phyloP scores from a whole-genome alignment of 2,888 invertebrate species.

The Oegoconia quadripuncta region DNA sequence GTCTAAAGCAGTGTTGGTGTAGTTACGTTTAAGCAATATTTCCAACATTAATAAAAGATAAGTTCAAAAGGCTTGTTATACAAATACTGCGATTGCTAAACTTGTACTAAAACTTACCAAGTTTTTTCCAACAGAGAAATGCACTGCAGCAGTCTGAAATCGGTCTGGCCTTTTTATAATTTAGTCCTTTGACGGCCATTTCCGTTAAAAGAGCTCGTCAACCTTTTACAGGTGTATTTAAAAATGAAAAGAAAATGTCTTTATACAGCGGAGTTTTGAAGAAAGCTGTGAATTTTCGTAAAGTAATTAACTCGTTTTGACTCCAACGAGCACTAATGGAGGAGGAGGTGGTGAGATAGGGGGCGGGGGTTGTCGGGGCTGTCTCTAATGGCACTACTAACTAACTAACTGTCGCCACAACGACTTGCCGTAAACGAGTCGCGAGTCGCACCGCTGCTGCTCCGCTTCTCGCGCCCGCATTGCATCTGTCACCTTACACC shows the following conservation, averaged over 20 bases:
- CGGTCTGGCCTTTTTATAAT: not conserved
- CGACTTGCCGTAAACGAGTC: constrained; percentile 45
- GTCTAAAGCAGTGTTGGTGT: no score
- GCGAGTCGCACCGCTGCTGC: constrained; percentile 18
- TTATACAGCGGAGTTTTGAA: constrained; percentile 37
- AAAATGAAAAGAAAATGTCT: constrained; percentile 17
- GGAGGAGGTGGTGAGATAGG: constrained; percentile 39
- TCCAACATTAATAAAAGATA: no score
- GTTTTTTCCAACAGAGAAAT: no score
- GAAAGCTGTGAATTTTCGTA: constrained; percentile 50
- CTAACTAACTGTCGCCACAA: constrained; percentile 65
- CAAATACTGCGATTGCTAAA: no score
- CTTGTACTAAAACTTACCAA: no score
- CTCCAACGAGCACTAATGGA: constrained; percentile 61
- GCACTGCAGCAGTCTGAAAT: no score
- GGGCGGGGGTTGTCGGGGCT: constrained; percentile 35
- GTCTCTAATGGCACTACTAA: constrained; percentile 66
- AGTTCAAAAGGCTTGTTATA: no score
- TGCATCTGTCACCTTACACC: constrained; percentile 39
- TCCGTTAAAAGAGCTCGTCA: not conserved
- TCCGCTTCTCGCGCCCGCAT: constrained; percentile 17
- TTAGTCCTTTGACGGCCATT: not conserved
- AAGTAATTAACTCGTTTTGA: constrained; percentile 68
- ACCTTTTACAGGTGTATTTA: not conserved
- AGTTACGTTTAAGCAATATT: no score